Evolutionary conservation across 2,888 invertebrate genomes (phyloP).

Genomic region (Sepiola atlantica): DNA sequence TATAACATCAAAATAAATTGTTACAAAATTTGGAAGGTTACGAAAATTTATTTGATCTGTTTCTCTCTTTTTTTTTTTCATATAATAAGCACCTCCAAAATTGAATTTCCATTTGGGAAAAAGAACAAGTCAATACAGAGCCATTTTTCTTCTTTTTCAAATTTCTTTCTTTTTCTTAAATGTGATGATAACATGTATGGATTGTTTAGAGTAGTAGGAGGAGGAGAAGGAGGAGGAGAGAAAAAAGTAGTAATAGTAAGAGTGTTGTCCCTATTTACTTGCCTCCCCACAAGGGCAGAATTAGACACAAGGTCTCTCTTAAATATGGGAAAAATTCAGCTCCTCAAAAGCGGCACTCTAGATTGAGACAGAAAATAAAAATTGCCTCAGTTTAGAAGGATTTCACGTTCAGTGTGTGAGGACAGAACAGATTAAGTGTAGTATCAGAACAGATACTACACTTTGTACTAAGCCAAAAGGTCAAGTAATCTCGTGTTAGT

Average conservation of each 20-base stretch:
- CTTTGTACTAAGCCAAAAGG: too few relatives aligned
- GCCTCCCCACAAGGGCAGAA: too few relatives aligned
- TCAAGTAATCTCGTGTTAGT: neutral
- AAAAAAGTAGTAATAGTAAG: neutral
- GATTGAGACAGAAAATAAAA: too few relatives aligned
- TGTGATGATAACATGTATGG: slow-evolving; percentile 20
- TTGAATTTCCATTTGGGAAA: neutral
- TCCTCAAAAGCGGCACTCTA: too few relatives aligned
- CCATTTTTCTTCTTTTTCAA: neutral
- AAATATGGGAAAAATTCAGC: too few relatives aligned
- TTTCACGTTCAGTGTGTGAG: too few relatives aligned
- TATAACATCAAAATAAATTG: neutral
- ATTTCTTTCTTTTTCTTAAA: neutral
- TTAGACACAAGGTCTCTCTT: too few relatives aligned
- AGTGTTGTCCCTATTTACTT: neutral
- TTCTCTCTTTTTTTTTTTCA: neutral
- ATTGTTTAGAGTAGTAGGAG: neutral
- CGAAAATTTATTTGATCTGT: neutral
- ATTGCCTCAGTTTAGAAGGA: too few relatives aligned
- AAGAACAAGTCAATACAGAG: neutral
- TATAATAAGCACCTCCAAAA: neutral
- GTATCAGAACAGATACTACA: too few relatives aligned
- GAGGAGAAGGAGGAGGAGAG: neutral
- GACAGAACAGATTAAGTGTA: too few relatives aligned
- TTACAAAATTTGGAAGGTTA: neutral